phyloP scores from a whole-genome alignment of 2,113 vertebrate species.

The Neolamprologus tretocephalus region DNA sequence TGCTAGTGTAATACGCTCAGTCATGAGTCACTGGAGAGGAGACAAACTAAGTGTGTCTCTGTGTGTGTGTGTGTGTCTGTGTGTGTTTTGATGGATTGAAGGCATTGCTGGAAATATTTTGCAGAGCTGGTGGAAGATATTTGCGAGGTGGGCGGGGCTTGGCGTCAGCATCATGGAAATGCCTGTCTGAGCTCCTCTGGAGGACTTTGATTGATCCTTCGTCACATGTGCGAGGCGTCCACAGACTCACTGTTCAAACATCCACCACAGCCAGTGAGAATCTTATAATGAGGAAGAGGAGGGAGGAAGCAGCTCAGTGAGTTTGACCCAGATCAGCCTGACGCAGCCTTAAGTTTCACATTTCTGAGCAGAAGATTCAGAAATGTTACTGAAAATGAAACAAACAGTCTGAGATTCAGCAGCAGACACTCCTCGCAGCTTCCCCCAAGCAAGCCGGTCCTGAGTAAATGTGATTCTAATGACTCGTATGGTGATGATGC shows the following conservation, averaged over 20 bases:
- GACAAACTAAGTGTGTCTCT: background rate
- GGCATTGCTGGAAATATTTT: background rate
- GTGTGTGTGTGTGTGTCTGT: rapidly evolving
- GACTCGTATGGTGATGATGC: background rate
- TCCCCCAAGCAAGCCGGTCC: background rate
- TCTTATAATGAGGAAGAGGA: background rate
- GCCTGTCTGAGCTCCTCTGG: background rate
- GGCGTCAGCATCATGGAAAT: background rate
- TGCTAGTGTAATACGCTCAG: background rate
- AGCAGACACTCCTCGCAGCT: background rate
- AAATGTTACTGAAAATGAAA: background rate
- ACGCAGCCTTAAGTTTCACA: background rate
- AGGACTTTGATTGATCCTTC: background rate
- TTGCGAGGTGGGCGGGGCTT: background rate
- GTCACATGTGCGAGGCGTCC: background rate
- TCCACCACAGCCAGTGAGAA: background rate
- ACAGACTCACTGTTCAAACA: background rate
- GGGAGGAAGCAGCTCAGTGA: background rate
- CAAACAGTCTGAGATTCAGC: background rate
- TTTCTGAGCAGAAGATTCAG: background rate
- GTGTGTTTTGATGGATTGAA: background rate
- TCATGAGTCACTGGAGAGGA: background rate
- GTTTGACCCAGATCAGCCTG: background rate
- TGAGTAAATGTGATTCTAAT: background rate
- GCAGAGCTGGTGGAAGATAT: background rate